phyloP scores from a whole-genome alignment of 2,797 vertebrate species.

The Remorina albescens region DNA sequence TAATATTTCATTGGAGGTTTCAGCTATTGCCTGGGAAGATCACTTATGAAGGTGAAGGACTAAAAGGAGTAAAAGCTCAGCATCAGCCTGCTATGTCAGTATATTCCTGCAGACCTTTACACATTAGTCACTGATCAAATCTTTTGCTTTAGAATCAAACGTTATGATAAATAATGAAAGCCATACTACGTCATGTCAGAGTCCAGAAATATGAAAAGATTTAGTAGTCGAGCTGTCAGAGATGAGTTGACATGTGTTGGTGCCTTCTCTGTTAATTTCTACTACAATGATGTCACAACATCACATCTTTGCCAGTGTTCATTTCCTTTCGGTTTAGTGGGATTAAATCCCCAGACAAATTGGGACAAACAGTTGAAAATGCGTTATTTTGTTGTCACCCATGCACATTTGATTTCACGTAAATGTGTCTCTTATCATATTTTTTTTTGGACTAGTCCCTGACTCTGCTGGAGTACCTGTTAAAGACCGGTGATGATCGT shows the following conservation, averaged over 20 bases:
- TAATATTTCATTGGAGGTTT: not conserved
- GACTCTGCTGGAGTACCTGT: slow-evolving; percentile 94
- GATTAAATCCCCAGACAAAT: not conserved
- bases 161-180: too few relatives aligned
- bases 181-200: too few relatives aligned
- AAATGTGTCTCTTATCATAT: not conserved
- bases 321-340: not conserved
- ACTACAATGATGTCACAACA: not conserved
- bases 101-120: not conserved
- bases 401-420: not conserved
- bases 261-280: too few relatives aligned
- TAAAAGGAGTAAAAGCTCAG: not conserved
- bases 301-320: not conserved
- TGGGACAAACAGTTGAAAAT: not conserved
- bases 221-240: not conserved
- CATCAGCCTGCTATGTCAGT: not conserved
- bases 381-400: not conserved
- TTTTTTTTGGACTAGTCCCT: slow-evolving; percentile 82
- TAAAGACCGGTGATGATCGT: slow-evolving; percentile 96
- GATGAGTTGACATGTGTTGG: not conserved
- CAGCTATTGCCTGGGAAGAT: not conserved
- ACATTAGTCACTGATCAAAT: too few relatives aligned
- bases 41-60: not conserved
- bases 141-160: too few relatives aligned
- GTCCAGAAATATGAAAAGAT: too few relatives aligned